Percentiles rank a stretch among this genome's conserved stretches.
Conservation (phyloP, 2,888 invertebrate species). For the Drosophila colorata region DNA sequence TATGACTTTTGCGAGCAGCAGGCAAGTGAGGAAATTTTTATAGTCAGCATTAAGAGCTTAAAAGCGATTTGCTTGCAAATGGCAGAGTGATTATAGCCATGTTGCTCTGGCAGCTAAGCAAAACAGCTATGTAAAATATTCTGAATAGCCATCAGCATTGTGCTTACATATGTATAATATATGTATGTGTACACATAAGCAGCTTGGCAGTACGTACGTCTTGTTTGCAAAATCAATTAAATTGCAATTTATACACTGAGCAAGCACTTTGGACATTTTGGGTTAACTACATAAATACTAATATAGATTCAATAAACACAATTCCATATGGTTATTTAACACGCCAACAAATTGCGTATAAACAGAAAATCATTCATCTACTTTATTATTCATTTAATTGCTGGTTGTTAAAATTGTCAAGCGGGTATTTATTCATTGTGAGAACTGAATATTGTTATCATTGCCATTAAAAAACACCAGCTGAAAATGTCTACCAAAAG, state of each 20-base stretch:
- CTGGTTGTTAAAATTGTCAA: conserved; percentile 1
- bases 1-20: conserved; percentile 14
- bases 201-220: background rate
- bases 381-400: conserved; percentile 12
- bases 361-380: conserved; percentile 1
- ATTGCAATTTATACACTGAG: conserved; percentile 20
- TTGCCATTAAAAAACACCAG: too few relatives aligned
- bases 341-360: conserved; percentile 2
- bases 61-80: conserved; percentile 60
- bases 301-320: conserved; percentile 25
- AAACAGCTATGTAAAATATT: conserved; percentile 32
- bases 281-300: conserved; percentile 5
- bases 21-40: conserved; percentile 24
- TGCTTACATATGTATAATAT: background rate
- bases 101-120: conserved; percentile 47
- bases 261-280: conserved; percentile 5
- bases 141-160: conserved; percentile 21
- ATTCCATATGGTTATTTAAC: conserved; percentile 11
- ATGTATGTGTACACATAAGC: background rate
- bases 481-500: too few relatives aligned
- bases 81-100: conserved; percentile 55
- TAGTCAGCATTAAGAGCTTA: conserved; percentile 61
- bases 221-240: conserved; percentile 33
- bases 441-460: too few relatives aligned
- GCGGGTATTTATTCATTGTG: background rate